These are phyloP conservation scores for Protomyctophum bolini DNA, from an alignment of 2,113 vertebrate species.

Conservation along the genomic window DNA sequence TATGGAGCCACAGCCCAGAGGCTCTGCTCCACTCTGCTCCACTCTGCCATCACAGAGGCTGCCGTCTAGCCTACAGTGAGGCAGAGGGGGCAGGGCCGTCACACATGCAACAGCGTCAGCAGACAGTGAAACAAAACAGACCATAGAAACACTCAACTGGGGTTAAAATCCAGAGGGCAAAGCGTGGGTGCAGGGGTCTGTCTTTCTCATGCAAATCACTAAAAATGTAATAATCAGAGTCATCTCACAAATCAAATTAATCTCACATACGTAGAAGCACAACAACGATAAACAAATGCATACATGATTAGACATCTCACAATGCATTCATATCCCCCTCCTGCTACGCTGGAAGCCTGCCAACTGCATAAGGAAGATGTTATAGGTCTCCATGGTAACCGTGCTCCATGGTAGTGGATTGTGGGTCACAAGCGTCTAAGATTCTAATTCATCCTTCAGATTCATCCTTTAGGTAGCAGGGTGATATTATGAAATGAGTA, in stretches of 20 bases:
- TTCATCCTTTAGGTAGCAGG: too few species aligned
- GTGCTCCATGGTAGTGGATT: conserved; percentile 34
- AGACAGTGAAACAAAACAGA: too few species aligned
- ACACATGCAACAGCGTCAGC: too few species aligned
- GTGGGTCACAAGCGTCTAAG: too few species aligned
- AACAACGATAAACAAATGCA: background rate
- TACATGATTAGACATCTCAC: background rate
- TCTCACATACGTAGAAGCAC: background rate
- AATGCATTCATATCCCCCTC: conserved; percentile 25
- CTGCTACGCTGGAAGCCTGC: conserved; percentile 34
- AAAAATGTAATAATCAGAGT: background rate
- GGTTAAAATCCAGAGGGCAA: background rate
- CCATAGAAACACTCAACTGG: too few species aligned
- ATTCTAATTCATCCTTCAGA: too few species aligned
- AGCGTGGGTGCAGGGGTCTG: background rate
- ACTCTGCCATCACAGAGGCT: too few species aligned
- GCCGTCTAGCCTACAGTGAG: too few species aligned
- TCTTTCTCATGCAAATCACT: background rate
- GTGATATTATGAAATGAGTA: too few species aligned
- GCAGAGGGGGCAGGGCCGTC: too few species aligned
- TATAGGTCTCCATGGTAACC: conserved; percentile 63
- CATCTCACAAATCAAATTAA: background rate
- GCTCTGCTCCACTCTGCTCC: too few species aligned
- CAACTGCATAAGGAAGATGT: conserved; percentile 51
- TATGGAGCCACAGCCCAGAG: too few species aligned